Evolutionary conservation across 2,113 vertebrate species (phyloP).

Genomic region (Glareola pratincola): DNA sequence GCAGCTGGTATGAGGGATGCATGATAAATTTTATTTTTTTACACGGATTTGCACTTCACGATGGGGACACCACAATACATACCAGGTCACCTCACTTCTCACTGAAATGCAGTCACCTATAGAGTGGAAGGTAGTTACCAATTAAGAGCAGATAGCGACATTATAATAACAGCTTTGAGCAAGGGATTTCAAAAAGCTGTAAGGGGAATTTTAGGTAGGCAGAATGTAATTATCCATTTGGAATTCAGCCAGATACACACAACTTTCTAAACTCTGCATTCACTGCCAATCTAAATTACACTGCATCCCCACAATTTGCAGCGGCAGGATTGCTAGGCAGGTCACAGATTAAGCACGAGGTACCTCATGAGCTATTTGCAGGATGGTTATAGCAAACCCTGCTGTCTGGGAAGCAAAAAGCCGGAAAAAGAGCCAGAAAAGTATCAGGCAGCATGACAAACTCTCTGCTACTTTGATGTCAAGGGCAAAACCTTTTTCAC

Average conservation of each 20-base stretch:
- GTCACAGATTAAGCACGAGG: neutral
- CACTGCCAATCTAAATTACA: neutral
- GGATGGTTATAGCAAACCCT: neutral
- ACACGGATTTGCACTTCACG: neutral
- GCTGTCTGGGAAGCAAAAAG: neutral
- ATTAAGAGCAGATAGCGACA: neutral
- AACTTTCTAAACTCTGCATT: neutral
- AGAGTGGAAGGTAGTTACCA: neutral
- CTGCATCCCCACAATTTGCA: neutral
- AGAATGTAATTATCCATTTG: conserved; percentile 34
- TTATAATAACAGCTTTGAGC: neutral
- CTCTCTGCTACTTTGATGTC: neutral
- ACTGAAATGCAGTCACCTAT: neutral
- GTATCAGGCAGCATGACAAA: neutral
- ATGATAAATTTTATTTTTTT: neutral
- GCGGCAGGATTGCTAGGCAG: neutral
- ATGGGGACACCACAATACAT: neutral
- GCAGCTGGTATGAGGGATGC: neutral
- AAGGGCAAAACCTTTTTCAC: conserved; percentile 4
- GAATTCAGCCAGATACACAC: neutral
- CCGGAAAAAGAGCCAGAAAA: neutral
- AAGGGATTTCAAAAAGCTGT: neutral
- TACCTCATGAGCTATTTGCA: neutral
- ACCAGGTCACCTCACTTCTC: neutral
- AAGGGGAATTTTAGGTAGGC: neutral